Evolutionary conservation across 2,113 vertebrate species (phyloP).

Genomic region (Brachypteracias leptosomus): DNA sequence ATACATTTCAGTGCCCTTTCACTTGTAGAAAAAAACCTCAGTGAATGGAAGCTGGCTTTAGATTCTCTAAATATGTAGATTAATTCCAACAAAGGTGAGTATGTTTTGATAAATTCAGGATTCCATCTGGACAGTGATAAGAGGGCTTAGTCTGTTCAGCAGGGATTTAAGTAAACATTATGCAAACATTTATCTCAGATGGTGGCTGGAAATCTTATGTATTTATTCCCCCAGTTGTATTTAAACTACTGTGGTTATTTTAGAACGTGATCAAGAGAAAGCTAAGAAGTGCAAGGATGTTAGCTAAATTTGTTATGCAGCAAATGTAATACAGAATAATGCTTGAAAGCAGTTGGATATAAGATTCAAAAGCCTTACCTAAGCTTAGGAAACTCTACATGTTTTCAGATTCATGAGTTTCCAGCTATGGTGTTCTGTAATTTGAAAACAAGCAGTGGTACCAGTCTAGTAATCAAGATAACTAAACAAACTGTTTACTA

Average conservation of each 20-base stretch:
- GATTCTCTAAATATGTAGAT: background rate
- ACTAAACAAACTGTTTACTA: background rate
- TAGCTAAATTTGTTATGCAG: slow-evolving; percentile 39
- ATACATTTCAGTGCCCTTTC: background rate
- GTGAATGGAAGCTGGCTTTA: background rate
- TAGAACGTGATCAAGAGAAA: slow-evolving; percentile 40
- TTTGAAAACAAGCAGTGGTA: background rate
- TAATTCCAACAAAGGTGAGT: background rate
- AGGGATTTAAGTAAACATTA: slow-evolving; percentile 50
- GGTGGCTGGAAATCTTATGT: slow-evolving; percentile 33
- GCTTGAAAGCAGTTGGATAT: slow-evolving; percentile 43
- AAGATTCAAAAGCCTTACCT: slow-evolving; percentile 40
- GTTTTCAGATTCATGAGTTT: slow-evolving; percentile 48
- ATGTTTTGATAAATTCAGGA: slow-evolving; percentile 18
- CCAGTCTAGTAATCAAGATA: background rate
- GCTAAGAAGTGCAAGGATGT: slow-evolving; percentile 9
- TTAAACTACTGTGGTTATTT: slow-evolving; percentile 37
- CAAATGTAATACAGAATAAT: slow-evolving; percentile 49
- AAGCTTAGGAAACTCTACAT: background rate
- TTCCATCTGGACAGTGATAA: slow-evolving; percentile 36
- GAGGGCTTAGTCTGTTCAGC: background rate
- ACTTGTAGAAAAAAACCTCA: background rate
- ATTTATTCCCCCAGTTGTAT: slow-evolving; percentile 41
- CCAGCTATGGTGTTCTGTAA: background rate
- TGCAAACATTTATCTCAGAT: slow-evolving; percentile 56